Evolutionary conservation across 1,140 invertebrate genomes (phyloP), one percentile per base, ranked within the genome.

Genomic region (Sitobion miscanthi): DNA sequence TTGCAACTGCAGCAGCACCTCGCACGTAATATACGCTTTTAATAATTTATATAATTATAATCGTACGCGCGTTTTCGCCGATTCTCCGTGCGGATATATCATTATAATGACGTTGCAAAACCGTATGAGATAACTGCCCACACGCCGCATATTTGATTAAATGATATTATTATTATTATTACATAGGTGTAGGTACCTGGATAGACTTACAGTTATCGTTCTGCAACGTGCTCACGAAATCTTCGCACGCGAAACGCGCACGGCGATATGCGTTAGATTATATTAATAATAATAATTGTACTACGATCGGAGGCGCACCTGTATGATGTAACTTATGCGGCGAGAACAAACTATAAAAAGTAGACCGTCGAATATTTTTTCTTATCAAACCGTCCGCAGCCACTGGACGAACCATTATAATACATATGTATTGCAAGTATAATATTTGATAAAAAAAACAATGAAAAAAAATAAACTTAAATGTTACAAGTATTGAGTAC

Each of bases 151-250:
- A 77, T 77, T 77, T 77, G 14, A 77, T 77, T n/a, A 35, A 30
- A 69, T 3, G 0, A 3, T 77, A 77, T n/a, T 9, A 77, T n/a
- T 77, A 77, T n/a, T 54, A n/a, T n/a, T n/a, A 14, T n/a, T 6
- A 4, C 17, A 23, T 54, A 49, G 4, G 17, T 42, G 20, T 20
- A 52, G 20, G 52, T 21, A 52, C 52, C 52, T 20, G 3, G 42
- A 14, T 17, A 9, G 30, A 69, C 62, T 69, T 69, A n/a, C 14
- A 77, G 17, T 77, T 77, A 77, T 77, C 62, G 62, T 77, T 77
- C 62, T 77, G 62, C n/a, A 77, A 77, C 62, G 62, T n/a, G 62
- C 62, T n/a, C 62, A 77, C n/a, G n/a, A 77, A 69, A 69, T n/a
- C 62, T 69, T 69, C 5, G 62, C 62, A 69, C 5, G 25, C 62